Conservation (phyloP, 2,888 invertebrate genomes). For the Cheilosia impressa region DNA sequence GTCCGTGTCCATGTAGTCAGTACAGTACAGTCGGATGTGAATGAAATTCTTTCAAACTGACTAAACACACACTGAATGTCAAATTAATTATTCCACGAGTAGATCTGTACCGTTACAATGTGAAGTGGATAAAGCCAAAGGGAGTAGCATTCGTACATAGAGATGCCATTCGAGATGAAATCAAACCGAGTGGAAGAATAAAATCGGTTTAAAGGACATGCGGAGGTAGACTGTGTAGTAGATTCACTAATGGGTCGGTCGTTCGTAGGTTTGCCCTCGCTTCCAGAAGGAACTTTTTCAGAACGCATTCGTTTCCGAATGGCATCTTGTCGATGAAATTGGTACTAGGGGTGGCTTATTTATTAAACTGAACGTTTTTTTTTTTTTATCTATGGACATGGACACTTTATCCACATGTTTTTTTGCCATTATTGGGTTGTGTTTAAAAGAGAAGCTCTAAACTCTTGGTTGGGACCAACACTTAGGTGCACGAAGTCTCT, state of each 20-base stretch:
- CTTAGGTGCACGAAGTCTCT: too few relatives aligned
- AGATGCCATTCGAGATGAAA: slow-evolving; percentile 48
- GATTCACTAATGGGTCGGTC: background rate
- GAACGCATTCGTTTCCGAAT: too few relatives aligned
- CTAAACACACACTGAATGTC: slow-evolving; percentile 73
- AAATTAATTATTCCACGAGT: slow-evolving; percentile 73
- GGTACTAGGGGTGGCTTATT: too few relatives aligned
- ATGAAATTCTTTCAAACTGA: slow-evolving; percentile 71
- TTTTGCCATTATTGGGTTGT: too few relatives aligned
- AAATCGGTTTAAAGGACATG: slow-evolving; percentile 44
- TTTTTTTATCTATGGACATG: too few relatives aligned
- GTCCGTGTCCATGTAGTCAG: slow-evolving; percentile 38
- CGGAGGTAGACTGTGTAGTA: background rate
- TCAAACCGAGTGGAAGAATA: slow-evolving; percentile 61
- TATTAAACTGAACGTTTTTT: too few relatives aligned
- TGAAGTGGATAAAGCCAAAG: background rate
- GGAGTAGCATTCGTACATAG: background rate
- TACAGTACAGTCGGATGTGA: slow-evolving; percentile 65
- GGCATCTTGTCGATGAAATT: too few relatives aligned
- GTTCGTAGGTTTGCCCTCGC: too few relatives aligned
- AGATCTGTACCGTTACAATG: slow-evolving; percentile 21
- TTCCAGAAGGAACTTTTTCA: too few relatives aligned
- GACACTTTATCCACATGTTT: too few relatives aligned
- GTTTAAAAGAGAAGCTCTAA: too few relatives aligned
- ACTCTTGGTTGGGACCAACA: too few relatives aligned